Conservation (phyloP, 2,797 vertebrate species). For the Neoniphon sammara region DNA sequence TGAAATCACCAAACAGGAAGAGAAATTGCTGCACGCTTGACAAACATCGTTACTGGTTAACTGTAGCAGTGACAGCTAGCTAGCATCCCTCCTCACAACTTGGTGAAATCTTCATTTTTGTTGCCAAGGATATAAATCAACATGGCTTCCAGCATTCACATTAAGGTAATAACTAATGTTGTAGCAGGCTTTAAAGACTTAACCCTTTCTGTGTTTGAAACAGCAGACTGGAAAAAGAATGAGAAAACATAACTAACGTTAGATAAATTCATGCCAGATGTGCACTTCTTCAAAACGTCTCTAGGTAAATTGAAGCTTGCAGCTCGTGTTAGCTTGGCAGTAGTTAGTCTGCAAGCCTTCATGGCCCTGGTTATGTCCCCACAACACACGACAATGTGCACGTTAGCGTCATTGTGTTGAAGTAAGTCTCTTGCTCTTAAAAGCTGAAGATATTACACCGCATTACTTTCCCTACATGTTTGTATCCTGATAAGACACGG, state of each 20-base stretch:
- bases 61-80: no score
- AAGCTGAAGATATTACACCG: no score
- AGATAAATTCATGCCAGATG: not conserved
- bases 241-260: not conserved
- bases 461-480: no score
- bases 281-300: not conserved
- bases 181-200: accelerated
- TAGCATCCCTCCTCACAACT: slow-evolving; percentile 4
- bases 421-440: no score
- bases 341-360: no score
- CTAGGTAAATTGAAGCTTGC: no score
- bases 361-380: no score
- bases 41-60: slow-evolving; percentile 13
- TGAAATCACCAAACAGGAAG: slow-evolving; percentile 16
- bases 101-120: not conserved
- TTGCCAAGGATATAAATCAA: not conserved
- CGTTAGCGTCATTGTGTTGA: not conserved
- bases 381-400: not conserved
- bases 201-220: not conserved
- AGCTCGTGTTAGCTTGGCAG: slow-evolving; percentile 19
- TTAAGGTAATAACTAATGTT: slow-evolving; percentile 72
- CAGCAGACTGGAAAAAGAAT: no score
- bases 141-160: slow-evolving; percentile 70
- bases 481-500: no score
- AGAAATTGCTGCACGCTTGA: not conserved